A percentile compares a stretch with the other conserved stretches of the same genome.
These are phyloP conservation scores for Sebastes cheni DNA, from an alignment of 2,797 vertebrate genomes.

Conservation along the genomic window DNA sequence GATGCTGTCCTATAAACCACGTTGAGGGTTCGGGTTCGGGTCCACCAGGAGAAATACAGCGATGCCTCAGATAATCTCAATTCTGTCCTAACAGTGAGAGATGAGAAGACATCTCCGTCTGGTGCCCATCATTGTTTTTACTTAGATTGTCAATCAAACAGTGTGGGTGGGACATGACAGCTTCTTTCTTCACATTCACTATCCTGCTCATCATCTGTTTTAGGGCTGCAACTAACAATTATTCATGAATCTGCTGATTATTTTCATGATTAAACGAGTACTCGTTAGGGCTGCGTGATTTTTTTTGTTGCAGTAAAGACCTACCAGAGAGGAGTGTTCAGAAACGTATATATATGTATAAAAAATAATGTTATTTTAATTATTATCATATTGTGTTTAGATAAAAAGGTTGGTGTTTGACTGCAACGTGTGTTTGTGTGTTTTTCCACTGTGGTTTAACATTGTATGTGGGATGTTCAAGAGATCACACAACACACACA, in stretches of 20 bases:
- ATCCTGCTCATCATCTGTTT: background rate
- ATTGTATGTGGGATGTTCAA: background rate
- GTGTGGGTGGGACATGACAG: background rate
- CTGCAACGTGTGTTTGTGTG: background rate
- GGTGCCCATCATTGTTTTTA: background rate
- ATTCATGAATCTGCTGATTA: background rate
- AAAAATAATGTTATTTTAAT: background rate
- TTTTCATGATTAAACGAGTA: background rate
- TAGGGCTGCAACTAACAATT: no score
- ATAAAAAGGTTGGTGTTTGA: background rate
- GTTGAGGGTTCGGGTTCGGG: background rate
- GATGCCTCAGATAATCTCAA: background rate
- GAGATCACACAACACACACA: background rate
- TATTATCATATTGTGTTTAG: background rate
- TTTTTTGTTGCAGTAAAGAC: background rate
- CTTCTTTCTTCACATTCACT: background rate
- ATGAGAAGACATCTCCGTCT: background rate
- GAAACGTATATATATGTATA: no score
- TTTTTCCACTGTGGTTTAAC: background rate
- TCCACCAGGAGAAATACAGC: background rate
- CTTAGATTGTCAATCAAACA: background rate
- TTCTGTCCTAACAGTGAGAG: background rate
- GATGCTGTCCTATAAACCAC: slow-evolving; percentile 36
- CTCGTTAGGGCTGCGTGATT: no score
- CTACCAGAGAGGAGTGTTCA: background rate